These are phyloP conservation scores for Capitulum mitella DNA, from an alignment of 2,888 invertebrate species.

Conservation along the genomic window DNA sequence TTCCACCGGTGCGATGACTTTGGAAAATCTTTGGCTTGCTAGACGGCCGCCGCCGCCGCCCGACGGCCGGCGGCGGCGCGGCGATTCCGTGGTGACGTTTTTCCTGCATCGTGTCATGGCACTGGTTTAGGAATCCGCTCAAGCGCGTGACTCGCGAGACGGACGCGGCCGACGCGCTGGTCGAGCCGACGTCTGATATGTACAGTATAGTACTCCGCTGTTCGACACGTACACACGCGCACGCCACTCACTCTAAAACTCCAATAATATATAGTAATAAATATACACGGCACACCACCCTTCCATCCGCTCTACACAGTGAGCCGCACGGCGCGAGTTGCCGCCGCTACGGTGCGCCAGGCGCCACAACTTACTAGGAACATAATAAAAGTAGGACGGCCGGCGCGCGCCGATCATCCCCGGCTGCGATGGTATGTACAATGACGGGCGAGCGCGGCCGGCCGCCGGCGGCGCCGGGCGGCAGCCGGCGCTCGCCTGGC, in stretches of 20 bases:
- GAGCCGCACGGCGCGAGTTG: neutral
- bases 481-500: neutral
- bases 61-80: neutral
- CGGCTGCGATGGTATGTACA: neutral
- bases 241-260: neutral
- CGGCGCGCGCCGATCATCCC: neutral
- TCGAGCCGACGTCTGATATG: neutral
- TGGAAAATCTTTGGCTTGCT: slow-evolving; percentile 15
- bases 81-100: too few relatives aligned
- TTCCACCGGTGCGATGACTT: neutral
- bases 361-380: neutral
- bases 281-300: neutral
- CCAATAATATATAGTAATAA: slow-evolving; percentile 18
- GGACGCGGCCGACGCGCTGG: neutral
- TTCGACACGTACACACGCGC: neutral
- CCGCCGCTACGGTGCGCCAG: neutral
- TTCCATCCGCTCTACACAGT: neutral
- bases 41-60: neutral
- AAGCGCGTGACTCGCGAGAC: neutral
- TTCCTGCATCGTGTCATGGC: slow-evolving; percentile 16
- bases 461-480: neutral
- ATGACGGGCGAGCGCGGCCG: neutral
- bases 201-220: neutral
- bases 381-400: neutral
- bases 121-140: slow-evolving; percentile 11